Conservation (phyloP, 92 coral and sea anemone species). For the Epizoanthus illoricatus region DNA sequence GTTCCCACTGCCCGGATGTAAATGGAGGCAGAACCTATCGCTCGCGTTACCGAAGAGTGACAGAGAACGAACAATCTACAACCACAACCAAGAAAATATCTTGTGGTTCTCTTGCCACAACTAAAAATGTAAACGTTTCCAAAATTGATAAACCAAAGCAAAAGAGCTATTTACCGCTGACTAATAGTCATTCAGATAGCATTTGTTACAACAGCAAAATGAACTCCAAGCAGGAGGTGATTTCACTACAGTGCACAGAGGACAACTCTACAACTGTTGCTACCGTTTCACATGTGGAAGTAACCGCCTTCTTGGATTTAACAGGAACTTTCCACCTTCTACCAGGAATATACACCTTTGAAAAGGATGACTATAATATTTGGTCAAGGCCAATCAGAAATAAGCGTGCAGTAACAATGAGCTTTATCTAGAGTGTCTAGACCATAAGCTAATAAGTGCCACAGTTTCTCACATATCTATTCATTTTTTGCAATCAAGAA, state of each 20-base stretch:
- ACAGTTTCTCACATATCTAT: too few relatives aligned
- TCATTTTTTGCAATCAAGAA: too few relatives aligned
- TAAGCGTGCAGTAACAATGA: too few relatives aligned
- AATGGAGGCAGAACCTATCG: too few relatives aligned
- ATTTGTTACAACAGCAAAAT: neutral
- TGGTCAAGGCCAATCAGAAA: conserved; percentile 47
- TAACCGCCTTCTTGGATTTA: conserved; percentile 53
- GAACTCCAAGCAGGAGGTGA: neutral
- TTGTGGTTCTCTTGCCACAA: neutral
- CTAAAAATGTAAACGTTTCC: neutral
- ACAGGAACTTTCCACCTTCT: conserved; percentile 49
- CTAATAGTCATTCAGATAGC: neutral
- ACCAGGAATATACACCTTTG: conserved; percentile 58
- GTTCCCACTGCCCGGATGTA: too few relatives aligned
- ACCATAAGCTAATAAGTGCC: too few relatives aligned
- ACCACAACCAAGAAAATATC: neutral
- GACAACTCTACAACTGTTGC: neutral
- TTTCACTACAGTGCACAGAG: neutral
- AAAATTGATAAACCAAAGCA: neutral
- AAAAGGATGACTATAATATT: conserved; percentile 52
- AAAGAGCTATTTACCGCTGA: neutral
- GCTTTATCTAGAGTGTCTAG: too few relatives aligned
- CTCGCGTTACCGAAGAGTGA: neutral
- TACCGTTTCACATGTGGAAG: conserved; percentile 28
- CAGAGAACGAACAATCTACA: neutral